Conservation (phyloP, 2,113 vertebrate species). For the Miniopterus natalensis region DNA sequence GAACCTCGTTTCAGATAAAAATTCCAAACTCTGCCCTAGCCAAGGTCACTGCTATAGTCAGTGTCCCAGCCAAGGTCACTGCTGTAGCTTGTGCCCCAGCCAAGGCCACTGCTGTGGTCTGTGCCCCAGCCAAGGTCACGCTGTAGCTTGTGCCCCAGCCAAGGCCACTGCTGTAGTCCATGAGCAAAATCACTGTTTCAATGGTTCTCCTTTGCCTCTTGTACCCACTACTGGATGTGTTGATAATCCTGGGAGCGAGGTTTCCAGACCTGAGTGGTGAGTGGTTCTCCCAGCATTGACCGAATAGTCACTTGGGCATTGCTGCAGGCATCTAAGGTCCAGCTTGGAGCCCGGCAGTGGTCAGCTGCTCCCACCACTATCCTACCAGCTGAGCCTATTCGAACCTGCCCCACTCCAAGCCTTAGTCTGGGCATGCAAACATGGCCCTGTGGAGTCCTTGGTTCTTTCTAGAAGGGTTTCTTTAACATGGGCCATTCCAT, state of each 20-base stretch:
- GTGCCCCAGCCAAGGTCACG: background rate
- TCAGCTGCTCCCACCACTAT: background rate
- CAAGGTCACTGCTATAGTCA: background rate
- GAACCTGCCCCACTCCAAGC: rapidly evolving
- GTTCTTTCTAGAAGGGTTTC: background rate
- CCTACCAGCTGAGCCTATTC: rapidly evolving
- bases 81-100: too few relatives aligned
- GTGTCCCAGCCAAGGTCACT: background rate
- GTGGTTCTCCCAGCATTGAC: rapidly evolving
- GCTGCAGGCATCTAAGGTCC: rapidly evolving
- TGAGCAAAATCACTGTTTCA: background rate
- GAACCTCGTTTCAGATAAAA: background rate
- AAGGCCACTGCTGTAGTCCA: background rate
- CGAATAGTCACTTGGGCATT: rapidly evolving
- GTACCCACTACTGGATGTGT: background rate
- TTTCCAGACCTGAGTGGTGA: background rate
- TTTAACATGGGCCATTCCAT: background rate
- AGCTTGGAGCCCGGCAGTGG: rapidly evolving
- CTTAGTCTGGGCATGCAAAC: background rate
- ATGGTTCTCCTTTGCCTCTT: background rate
- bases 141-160: background rate
- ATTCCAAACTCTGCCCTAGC: background rate
- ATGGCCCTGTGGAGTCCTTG: rapidly evolving
- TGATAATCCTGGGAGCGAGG: rapidly evolving
- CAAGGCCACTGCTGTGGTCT: background rate